Evolutionary conservation across 1,140 invertebrate genomes (phyloP), one percentile per base, ranked within the genome.

Genomic region (Aphelenchoides avenae): DNA sequence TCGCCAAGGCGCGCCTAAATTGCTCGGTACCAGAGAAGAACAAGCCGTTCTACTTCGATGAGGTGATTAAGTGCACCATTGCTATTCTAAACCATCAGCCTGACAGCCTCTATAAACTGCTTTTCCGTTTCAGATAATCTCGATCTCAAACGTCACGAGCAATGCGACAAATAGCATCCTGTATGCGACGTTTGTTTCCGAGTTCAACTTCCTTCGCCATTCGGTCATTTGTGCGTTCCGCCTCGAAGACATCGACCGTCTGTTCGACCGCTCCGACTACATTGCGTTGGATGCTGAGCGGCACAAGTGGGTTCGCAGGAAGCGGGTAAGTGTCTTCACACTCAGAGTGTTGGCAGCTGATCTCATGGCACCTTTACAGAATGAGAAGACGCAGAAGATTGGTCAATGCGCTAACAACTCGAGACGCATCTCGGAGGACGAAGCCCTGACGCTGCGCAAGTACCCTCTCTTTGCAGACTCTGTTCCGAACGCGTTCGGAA

Each of bases 21-120:
- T 96, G 91, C 72, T 89, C 89, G 0, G 70, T 91, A 7, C 87
- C 88, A 0, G 90, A 90, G 0, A 48, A 47, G 31, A 86, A 91
- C 37, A 88, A 88, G 74, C 90, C 91, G 1, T 95, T 93, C 80
- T 89, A 93, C 78, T 95, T 89, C 72, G 86, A 95, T 77, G 88
- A 95, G 77, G 86, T 95, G 15, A 42, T 40, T 15, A 51, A 47
- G 42, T 20, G 37, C 27, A n/a, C 13, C n/a, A 1, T 15, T 13
- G 13, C 13, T 24, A 50, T 18, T n/a, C n/a, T 1, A 13, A 50
- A 3, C 48, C 42, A 50, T 46, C 42, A 42, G 3, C 13, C 26
- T 24, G 1, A 13, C 0, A 46, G 24, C 59, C 26, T 9, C 22
- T 55, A 53, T 13, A 57, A 55, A 56, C 20, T 11, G 9, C 64